Evolutionary conservation across 2,113 vertebrate genomes (phyloP).

Genomic region (Proteles cristata): DNA sequence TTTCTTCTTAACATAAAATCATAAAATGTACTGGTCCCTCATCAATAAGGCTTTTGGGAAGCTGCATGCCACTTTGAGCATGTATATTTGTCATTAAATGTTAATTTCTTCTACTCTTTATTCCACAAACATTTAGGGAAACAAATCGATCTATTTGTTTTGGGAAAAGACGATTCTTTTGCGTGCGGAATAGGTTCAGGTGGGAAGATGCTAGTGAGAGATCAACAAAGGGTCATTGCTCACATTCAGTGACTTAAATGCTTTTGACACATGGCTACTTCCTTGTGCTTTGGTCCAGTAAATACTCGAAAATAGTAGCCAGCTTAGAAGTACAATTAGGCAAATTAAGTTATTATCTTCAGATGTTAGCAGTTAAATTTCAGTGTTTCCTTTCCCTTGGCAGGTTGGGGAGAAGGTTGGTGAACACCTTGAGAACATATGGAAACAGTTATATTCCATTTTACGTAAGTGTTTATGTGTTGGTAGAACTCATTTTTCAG

Average conservation of each 20-base stretch:
- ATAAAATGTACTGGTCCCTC: not conserved
- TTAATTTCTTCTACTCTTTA: not conserved
- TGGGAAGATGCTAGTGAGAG: not conserved
- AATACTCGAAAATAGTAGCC: not conserved
- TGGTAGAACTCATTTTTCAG: constrained; percentile 51
- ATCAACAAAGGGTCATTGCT: not conserved
- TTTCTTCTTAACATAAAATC: not conserved
- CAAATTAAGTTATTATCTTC: constrained; percentile 40
- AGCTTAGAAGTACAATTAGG: constrained; percentile 34
- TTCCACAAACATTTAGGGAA: not conserved
- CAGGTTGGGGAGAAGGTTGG: not conserved
- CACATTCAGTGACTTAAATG: not conserved
- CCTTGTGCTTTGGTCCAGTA: not conserved
- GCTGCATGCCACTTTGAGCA: not conserved
- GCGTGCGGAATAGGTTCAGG: not conserved
- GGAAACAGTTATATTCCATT: constrained; percentile 45
- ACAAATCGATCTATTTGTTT: not conserved
- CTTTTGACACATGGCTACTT: not conserved
- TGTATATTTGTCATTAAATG: not conserved
- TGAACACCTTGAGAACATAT: constrained; percentile 20
- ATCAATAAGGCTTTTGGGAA: not conserved
- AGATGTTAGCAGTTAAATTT: constrained; percentile 36
- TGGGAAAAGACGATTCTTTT: not conserved
- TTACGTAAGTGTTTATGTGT: constrained; percentile 26
- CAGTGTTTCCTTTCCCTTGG: constrained; percentile 12